These are phyloP conservation scores for Archaeoteleia sp. DNA, from an alignment of 2,888 invertebrate species.

Conservation along the genomic window DNA sequence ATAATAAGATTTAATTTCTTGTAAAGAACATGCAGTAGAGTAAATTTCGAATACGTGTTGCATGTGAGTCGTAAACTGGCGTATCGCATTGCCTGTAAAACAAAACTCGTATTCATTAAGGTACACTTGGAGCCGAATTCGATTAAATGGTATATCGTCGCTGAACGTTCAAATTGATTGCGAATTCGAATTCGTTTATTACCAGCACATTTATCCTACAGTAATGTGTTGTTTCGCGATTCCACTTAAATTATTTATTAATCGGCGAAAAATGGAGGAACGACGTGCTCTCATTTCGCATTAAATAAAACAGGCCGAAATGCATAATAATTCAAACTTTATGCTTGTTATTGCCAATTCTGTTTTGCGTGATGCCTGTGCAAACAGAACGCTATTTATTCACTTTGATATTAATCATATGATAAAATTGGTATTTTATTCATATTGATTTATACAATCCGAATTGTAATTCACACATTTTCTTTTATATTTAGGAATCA, in stretches of 20 bases:
- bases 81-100: slow-evolving; percentile 32
- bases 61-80: slow-evolving; percentile 22
- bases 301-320: slow-evolving; percentile 28
- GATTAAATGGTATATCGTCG: slow-evolving; percentile 37
- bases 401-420: slow-evolving; percentile 1
- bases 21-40: slow-evolving; percentile 7
- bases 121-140: slow-evolving; percentile 33
- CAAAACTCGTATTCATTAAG: slow-evolving; percentile 35
- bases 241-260: slow-evolving; percentile 41
- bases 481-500: slow-evolving; percentile 61
- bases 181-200: slow-evolving; percentile 42
- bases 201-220: slow-evolving; percentile 20
- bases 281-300: slow-evolving; percentile 15
- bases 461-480: slow-evolving; percentile 27
- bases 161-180: slow-evolving; percentile 43
- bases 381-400: slow-evolving; percentile 4
- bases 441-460: not conserved
- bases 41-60: slow-evolving; percentile 5
- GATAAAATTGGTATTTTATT: slow-evolving; percentile 6
- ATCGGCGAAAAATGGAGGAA: slow-evolving; percentile 38
- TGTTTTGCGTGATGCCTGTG: slow-evolving; percentile 14
- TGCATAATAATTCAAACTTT: slow-evolving; percentile 23
- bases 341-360: slow-evolving; percentile 11
- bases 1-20: too few relatives aligned
- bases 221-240: slow-evolving; percentile 37